phyloP scores from a whole-genome alignment of 2,113 vertebrate species.

The Elaphurus davidianus region DNA sequence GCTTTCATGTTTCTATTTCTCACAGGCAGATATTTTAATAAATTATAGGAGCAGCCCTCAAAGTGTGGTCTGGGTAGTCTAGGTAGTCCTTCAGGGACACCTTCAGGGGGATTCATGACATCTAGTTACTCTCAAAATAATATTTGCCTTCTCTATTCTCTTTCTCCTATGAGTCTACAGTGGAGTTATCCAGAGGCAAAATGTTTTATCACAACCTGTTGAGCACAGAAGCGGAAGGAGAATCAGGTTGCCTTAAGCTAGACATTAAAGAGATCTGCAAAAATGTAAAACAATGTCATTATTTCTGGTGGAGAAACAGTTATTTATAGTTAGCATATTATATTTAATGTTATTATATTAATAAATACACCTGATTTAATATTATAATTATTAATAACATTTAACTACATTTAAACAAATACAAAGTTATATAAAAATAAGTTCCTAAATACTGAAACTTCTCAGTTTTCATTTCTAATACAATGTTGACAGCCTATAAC shows the following conservation, averaged over 20 bases:
- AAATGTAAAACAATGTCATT: background rate
- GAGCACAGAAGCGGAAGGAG: background rate
- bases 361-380: background rate
- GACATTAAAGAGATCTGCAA: background rate
- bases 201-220: background rate
- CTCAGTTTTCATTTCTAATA: conserved; percentile 21
- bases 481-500: background rate
- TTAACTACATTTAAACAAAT: background rate
- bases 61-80: background rate
- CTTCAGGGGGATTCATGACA: background rate
- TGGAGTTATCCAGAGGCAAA: background rate
- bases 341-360: background rate
- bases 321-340: background rate
- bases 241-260: background rate
- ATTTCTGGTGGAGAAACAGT: background rate
- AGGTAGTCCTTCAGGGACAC: background rate
- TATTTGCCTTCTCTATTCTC: background rate
- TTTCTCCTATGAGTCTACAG: background rate
- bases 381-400: background rate
- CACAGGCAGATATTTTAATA: background rate
- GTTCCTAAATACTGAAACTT: background rate
- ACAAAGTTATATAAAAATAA: background rate
- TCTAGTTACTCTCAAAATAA: background rate
- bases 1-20: background rate
- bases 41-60: background rate